phyloP scores from a whole-genome alignment of 2,113 vertebrate genomes.

The Tetrao urogallus region DNA sequence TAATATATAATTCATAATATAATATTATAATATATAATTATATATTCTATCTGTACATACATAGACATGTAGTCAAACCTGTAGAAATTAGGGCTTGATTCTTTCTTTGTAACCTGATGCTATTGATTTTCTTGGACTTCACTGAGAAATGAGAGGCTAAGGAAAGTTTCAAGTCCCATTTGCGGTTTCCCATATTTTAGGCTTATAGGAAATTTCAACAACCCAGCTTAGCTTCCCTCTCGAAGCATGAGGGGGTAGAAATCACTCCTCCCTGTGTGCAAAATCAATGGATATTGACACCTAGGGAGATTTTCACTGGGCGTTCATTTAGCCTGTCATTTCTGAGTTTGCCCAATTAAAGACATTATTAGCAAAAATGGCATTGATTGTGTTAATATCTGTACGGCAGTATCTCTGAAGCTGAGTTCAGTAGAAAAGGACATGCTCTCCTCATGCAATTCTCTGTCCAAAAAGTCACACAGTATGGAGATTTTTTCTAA shows the following conservation, averaged over 20 bases:
- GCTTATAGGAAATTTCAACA: neutral
- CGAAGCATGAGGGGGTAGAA: neutral
- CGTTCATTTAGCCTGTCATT: neutral
- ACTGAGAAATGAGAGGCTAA: neutral
- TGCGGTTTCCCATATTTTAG: neutral
- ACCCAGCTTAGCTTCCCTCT: neutral
- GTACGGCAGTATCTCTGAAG: neutral
- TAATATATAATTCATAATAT: too few relatives aligned
- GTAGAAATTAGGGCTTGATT: neutral
- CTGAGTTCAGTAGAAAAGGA: neutral
- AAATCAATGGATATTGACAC: neutral
- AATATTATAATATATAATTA: neutral
- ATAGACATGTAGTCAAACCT: neutral
- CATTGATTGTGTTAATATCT: neutral
- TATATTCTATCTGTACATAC: neutral
- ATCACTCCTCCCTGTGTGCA: fast-evolving
- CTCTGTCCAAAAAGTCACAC: neutral
- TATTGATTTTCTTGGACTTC: neutral
- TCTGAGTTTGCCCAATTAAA: neutral
- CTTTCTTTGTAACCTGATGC: neutral
- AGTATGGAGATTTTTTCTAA: neutral
- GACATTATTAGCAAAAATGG: neutral
- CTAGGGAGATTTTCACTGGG: neutral
- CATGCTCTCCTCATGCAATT: neutral
- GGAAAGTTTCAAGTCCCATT: neutral